Percentiles rank a stretch among this genome's conserved stretches.
Conservation (phyloP, 2,888 invertebrate species). For the Hedychridium roseum region DNA sequence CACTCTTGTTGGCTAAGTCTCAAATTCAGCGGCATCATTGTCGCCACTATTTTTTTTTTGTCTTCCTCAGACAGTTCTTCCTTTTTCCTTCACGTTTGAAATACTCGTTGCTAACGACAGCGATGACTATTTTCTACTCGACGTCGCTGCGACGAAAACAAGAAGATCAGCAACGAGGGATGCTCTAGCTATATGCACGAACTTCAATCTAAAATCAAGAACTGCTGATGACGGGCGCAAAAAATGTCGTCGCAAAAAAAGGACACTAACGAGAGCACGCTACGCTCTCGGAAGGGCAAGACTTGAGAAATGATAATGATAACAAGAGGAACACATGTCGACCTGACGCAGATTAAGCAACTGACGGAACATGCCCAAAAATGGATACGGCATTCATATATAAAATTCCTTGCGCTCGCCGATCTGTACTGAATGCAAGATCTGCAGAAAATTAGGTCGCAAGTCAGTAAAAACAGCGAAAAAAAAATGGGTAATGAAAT, state of each 20-base stretch:
- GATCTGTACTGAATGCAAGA: neutral
- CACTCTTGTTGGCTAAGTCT: conserved; percentile 11
- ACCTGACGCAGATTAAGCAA: conserved; percentile 56
- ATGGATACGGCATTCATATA: conserved; percentile 58
- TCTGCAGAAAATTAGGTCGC: neutral
- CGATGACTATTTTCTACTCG: neutral
- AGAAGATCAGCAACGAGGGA: conserved; percentile 18
- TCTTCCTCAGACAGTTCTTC: conserved; percentile 4
- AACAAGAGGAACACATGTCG: conserved; percentile 8
- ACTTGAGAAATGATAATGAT: conserved; percentile 5
- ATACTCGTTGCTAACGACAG: too few relatives aligned
- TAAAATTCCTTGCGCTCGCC: too few relatives aligned
- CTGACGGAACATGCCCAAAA: conserved; percentile 61
- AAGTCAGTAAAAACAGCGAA: too few relatives aligned
- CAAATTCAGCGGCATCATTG: conserved; percentile 6
- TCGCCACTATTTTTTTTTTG: conserved; percentile 9
- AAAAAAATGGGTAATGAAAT: too few relatives aligned
- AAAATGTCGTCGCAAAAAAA: conserved; percentile 31
- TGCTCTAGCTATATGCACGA: conserved; percentile 30
- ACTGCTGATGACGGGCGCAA: neutral
- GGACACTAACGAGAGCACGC: conserved; percentile 50
- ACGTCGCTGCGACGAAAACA: conserved; percentile 1
- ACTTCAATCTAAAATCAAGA: conserved; percentile 25
- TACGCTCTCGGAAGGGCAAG: conserved; percentile 49
- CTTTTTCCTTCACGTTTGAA: too few relatives aligned